phyloP scores from a whole-genome alignment of 2,113 vertebrate genomes.

The Apodemus sylvaticus region DNA sequence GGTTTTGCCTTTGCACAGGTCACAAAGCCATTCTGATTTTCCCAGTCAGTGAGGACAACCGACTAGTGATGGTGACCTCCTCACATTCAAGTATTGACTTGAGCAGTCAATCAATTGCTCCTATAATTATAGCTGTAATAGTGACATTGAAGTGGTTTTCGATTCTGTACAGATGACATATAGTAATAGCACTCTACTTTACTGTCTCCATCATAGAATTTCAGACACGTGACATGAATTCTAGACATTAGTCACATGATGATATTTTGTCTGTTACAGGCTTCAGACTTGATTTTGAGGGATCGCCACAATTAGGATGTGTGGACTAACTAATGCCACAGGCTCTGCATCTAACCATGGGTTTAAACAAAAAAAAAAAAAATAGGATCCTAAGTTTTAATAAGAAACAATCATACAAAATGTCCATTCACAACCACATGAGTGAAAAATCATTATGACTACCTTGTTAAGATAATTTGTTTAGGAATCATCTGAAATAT shows the following conservation, averaged over 20 bases:
- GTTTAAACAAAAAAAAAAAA: neutral
- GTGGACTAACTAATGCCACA: neutral
- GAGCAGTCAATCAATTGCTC: constrained; percentile 19
- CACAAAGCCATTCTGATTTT: constrained; percentile 31
- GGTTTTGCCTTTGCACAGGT: constrained; percentile 13
- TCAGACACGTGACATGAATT: constrained; percentile 47
- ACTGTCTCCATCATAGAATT: constrained; percentile 38
- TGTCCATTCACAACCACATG: neutral
- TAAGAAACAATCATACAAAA: neutral
- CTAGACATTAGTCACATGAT: neutral
- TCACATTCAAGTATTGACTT: constrained; percentile 15
- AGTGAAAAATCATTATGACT: neutral
- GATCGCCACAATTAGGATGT: neutral
- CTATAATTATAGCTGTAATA: constrained; percentile 8
- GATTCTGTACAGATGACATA: constrained; percentile 29
- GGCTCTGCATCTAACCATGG: neutral
- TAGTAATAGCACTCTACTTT: neutral
- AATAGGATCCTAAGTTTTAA: constrained; percentile 6
- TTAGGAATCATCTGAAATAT: neutral
- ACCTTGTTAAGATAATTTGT: neutral
- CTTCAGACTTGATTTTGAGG: constrained; percentile 26
- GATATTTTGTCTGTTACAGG: neutral
- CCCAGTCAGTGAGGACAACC: neutral
- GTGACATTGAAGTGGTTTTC: constrained; percentile 4
- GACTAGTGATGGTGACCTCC: neutral